A percentile compares a stretch with the other conserved stretches of the same genome.
phyloP scores from a whole-genome alignment of 1,140 invertebrate genomes.

The Zophobas morio region DNA sequence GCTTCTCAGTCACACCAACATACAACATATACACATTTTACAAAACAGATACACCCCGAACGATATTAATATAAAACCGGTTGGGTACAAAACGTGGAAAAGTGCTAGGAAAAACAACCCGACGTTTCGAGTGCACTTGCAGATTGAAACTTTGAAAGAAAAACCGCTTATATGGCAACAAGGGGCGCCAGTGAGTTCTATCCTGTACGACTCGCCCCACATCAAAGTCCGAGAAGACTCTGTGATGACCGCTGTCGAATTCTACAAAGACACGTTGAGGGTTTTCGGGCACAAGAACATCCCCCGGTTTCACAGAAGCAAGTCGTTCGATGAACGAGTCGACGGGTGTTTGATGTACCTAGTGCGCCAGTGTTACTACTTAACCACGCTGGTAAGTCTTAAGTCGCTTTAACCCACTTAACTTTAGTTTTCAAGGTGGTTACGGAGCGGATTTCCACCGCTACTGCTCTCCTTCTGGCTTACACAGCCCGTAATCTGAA shows the following conservation, averaged over 20 bases:
- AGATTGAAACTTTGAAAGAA: constrained; percentile 71
- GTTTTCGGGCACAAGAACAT: constrained; percentile 77
- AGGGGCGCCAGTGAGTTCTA: constrained; percentile 76
- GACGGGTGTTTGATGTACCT: constrained; percentile 77
- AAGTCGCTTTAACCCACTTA: background rate
- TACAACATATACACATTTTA: constrained; percentile 82
- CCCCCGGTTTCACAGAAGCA: constrained; percentile 73
- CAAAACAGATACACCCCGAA: constrained; percentile 82
- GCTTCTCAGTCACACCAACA: constrained; percentile 76
- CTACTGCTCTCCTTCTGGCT: constrained; percentile 83
- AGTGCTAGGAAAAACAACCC: constrained; percentile 72
- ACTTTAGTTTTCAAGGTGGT: constrained; percentile 73
- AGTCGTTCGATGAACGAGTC: constrained; percentile 76
- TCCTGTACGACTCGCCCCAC: constrained; percentile 77
- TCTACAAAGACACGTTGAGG: constrained; percentile 72
- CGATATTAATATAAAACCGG: constrained; percentile 69
- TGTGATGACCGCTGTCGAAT: constrained; percentile 72
- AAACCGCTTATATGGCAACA: constrained; percentile 73
- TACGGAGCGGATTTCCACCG: constrained; percentile 84
- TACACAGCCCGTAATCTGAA: constrained; percentile 76
- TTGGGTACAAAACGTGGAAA: constrained; percentile 69
- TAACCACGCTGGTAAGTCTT: constrained; percentile 76
- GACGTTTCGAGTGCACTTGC: constrained; percentile 72
- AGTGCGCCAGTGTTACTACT: constrained; percentile 73
- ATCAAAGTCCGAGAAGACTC: constrained; percentile 71